Conservation (phyloP, 2,797 vertebrate species). For the Ciconia nigra region DNA sequence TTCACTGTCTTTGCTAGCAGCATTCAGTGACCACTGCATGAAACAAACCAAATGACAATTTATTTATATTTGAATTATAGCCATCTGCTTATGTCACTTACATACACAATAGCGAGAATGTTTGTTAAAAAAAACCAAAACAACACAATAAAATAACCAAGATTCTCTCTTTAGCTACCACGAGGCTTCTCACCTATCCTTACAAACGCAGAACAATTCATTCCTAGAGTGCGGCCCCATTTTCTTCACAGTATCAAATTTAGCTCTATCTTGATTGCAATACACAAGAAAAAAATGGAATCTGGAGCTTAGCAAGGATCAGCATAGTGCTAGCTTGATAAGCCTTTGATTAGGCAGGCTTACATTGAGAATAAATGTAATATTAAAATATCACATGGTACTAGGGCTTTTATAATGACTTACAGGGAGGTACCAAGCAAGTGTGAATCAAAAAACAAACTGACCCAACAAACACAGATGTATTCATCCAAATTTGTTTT, state of each 20-base stretch:
- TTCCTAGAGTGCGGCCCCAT: neutral
- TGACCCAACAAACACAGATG: neutral
- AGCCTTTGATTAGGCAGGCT: neutral
- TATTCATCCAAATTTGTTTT: neutral
- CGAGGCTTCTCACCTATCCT: neutral
- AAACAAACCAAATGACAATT: neutral
- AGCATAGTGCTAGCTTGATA: neutral
- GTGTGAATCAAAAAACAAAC: neutral
- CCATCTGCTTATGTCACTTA: neutral
- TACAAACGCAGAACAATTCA: neutral
- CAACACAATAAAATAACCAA: neutral
- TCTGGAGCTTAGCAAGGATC: neutral
- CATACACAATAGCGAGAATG: neutral
- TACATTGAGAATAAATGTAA: neutral
- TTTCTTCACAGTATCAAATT: neutral
- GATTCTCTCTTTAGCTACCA: neutral
- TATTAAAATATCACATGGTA: neutral
- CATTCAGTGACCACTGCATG: neutral
- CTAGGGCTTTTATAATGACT: neutral
- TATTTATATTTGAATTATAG: neutral
- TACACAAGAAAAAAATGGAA: neutral
- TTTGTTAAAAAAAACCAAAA: neutral
- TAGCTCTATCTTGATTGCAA: neutral
- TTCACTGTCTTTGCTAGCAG: neutral
- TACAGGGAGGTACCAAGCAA: neutral